phyloP scores from a whole-genome alignment of 2,888 invertebrate genomes.

The Hermaeophaga mercurialis region DNA sequence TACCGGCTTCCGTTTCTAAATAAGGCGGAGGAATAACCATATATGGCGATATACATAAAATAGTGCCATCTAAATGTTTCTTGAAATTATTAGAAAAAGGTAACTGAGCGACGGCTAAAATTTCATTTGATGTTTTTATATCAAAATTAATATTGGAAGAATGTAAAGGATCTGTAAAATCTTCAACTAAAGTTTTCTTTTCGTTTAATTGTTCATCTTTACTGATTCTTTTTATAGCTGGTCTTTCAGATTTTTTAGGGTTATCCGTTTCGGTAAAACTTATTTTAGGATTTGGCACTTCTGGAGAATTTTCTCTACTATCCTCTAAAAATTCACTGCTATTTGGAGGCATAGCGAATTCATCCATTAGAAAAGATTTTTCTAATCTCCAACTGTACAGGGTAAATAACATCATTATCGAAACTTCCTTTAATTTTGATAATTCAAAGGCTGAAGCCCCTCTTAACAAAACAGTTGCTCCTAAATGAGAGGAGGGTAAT shows the following conservation, averaged over 20 bases:
- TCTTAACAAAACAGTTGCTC: conserved; percentile 86
- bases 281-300: conserved; percentile 32
- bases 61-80: conserved; percentile 73
- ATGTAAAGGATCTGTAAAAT: conserved; percentile 84
- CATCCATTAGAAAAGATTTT: conserved; percentile 86
- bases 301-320: conserved; percentile 54
- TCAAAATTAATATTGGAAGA: conserved; percentile 39
- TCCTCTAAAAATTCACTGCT: conserved; percentile 59
- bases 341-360: conserved; percentile 77
- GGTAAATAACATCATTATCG: conserved; percentile 79
- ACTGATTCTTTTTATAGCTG: conserved; percentile 47
- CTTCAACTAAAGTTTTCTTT: conserved; percentile 65
- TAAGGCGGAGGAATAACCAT: conserved; percentile 84
- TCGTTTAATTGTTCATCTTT: conserved; percentile 40
- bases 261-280: conserved; percentile 10
- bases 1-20: conserved; percentile 83
- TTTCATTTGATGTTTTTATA: conserved; percentile 37
- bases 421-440: conserved; percentile 80
- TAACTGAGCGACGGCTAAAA: conserved; percentile 62
- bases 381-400: conserved; percentile 93
- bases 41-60: conserved; percentile 86
- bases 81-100: conserved; percentile 72
- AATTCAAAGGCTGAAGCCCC: conserved; percentile 77
- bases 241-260: conserved; percentile 28
- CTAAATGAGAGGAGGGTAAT: conserved; percentile 79